A percentile compares a stretch with the other conserved stretches of the same genome.
Conservation (phyloP, 2,888 invertebrate species). For the Perdita meconis region DNA sequence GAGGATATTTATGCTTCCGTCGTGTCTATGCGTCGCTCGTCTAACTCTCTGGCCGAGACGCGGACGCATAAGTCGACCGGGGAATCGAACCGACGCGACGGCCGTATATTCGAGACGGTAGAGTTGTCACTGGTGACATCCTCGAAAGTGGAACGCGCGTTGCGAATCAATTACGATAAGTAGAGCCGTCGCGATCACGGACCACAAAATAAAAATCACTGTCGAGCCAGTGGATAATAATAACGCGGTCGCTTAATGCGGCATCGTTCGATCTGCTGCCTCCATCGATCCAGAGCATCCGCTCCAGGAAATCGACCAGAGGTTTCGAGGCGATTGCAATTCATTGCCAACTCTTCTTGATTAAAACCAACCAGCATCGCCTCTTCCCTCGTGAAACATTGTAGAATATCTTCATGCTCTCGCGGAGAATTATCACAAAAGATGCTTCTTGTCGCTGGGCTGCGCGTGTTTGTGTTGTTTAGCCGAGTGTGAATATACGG, state of each 20-base stretch:
- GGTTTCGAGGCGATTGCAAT: slow-evolving; percentile 32
- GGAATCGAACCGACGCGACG: neutral
- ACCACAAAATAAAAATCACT: slow-evolving; percentile 11
- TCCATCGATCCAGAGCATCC: slow-evolving; percentile 4
- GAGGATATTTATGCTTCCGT: slow-evolving; percentile 40
- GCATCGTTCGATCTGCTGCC: slow-evolving; percentile 34
- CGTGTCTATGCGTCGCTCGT: neutral
- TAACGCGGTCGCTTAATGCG: slow-evolving; percentile 27
- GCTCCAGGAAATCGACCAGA: slow-evolving; percentile 21
- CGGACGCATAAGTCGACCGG: neutral
- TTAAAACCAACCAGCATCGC: slow-evolving; percentile 31
- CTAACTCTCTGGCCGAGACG: neutral
- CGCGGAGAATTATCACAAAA: no score
- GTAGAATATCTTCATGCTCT: no score
- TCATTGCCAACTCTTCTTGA: slow-evolving; percentile 44
- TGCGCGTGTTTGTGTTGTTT: no score
- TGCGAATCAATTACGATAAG: slow-evolving; percentile 20
- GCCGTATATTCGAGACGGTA: neutral
- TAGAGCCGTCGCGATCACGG: neutral
- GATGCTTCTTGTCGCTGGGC: no score
- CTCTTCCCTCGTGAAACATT: slow-evolving; percentile 8
- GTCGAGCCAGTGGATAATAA: slow-evolving; percentile 8
- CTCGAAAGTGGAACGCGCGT: neutral
- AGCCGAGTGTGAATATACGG: no score
- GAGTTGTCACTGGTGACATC: neutral